Base-by-base conservation (phyloP, 2,888 invertebrate genomes). In the Ophioninae sp. region DNA sequence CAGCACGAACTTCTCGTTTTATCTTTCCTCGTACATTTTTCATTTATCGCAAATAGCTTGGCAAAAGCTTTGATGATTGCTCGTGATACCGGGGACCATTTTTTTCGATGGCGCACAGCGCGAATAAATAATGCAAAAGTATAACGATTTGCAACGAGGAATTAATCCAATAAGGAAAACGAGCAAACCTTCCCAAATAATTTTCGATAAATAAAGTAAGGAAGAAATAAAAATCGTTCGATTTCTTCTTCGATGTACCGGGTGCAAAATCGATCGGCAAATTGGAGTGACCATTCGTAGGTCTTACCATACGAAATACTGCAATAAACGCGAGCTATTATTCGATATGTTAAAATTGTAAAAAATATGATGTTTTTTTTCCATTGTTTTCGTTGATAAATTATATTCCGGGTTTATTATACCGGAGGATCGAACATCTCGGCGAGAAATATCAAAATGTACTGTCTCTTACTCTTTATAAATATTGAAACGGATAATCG, bases 181-280 rank as follows among this genome's bases (percentile, higher is more conserved):
- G 44, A 2, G 37, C 17, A n/a, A n/a, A 2, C 20, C 7, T 59
- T 51, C 51, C 51, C 59, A 59, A 59, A 68, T 22, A 67, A 10
- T 22, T 67, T 30, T 9, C 6, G 23, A 17, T n/a, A 1, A 68
- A 23, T 69, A n/a, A 37, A 56, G 30, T 9, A 41, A 7, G 10
- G 6, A 2, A 39, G 22, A 39, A 30, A 59, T 30, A 3, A 41
- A 59, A 72, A 39, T 22, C 39, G 10, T 20, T 39, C 30, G 30
- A 30, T 30, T 30, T 30, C 30, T 23, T 37, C 37, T 61, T 22
- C 22, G 20, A 61, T 39, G 17, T 6, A n/a, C 0, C 13, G 39
- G 58, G n/a, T 73, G 59, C 41, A 22, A 39, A 78, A 75, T 75
- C 67, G 51, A 72, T 82, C 44, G 72, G 67, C 56, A 67, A 58